Conservation (phyloP, 2,888 invertebrate genomes). For the Heliconius cydno region DNA sequence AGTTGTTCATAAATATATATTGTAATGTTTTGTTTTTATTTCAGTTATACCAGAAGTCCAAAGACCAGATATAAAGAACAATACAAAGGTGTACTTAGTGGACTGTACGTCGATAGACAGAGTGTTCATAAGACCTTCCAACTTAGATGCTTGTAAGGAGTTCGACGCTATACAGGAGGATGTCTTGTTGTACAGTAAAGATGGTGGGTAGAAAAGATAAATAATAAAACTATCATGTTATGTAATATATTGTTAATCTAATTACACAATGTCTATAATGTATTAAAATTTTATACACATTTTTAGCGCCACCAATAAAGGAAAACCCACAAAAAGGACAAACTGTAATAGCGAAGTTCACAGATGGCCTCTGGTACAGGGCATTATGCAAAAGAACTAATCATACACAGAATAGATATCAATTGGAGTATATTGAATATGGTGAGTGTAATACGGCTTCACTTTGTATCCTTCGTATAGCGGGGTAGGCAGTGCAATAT, state of each 20-base stretch:
- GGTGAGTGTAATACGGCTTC: constrained; percentile 59
- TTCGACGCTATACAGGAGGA: constrained; percentile 60
- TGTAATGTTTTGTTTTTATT: too few species aligned
- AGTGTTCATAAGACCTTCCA: constrained; percentile 56
- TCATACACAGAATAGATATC: constrained; percentile 63
- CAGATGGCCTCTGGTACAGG: constrained; percentile 64
- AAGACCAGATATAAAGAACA: constrained; percentile 56
- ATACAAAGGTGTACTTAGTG: constrained; percentile 56
- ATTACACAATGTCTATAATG: background rate
- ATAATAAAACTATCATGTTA: too few species aligned
- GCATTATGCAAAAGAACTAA: constrained; percentile 66
- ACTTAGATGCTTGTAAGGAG: constrained; percentile 42
- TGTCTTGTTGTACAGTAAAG: constrained; percentile 54
- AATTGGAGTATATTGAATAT: constrained; percentile 70
- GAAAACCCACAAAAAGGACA: constrained; percentile 62
- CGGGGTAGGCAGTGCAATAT: background rate
- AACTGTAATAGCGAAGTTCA: constrained; percentile 60
- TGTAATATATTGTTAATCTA: background rate
- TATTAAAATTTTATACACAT: background rate
- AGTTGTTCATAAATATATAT: too few species aligned
- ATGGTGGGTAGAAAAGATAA: constrained; percentile 48
- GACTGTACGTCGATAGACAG: constrained; percentile 54
- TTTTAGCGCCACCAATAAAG: constrained; percentile 58
- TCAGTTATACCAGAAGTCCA: constrained; percentile 55
- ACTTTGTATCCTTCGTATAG: background rate